Evolutionary conservation across 1,140 invertebrate species (phyloP), one percentile per base, ranked within the genome.

Genomic region (Drosophila guanche): DNA sequence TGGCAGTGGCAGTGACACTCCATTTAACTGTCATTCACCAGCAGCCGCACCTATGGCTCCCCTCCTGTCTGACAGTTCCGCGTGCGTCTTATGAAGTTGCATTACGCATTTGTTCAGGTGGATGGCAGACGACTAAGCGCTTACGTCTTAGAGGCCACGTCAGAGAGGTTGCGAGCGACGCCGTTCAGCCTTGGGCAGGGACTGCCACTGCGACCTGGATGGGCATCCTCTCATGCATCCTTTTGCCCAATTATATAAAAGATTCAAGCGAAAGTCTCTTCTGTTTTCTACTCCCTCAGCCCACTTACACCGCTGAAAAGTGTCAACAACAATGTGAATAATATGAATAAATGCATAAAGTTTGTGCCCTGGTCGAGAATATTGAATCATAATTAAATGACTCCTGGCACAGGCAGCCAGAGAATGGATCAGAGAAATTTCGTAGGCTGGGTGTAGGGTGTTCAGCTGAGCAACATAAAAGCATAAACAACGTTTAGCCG

Each of bases 21-120:
- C 70, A 73, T 73, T 73, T 73, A 73, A 51, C 69, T 73, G 70
- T 73, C 70, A 73, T 53, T 29, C 47, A 52, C 69, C 40, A 37
- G 50, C 37, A 55, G 53, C 20, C 41, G 52, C 52, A 43, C n/a
- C 22, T 41, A 42, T 25, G n/a, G n/a, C 53, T 10, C 0, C 8
- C 7, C 29, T 3, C 16, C 16, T 10, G 10, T 8, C 2, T 37
- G 10, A 10, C 33, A 37, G 33, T 1, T 4, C 33, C 33, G 33
- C 33, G 10, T 37, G 33, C 33, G 33, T 37, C 33, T 37, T 37
- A 12, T 12, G 33, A 37, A 37, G 33, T 37, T 37, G 33, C 33
- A 55, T 55, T 55, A 55, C 40, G 23, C 40, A 23, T 48, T 22
- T 6, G 23, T 2, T 12, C 3, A 4, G n/a, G n/a, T 25, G 22